phyloP scores from a whole-genome alignment of 2,888 invertebrate genomes.

The Anthophora plumipes region DNA sequence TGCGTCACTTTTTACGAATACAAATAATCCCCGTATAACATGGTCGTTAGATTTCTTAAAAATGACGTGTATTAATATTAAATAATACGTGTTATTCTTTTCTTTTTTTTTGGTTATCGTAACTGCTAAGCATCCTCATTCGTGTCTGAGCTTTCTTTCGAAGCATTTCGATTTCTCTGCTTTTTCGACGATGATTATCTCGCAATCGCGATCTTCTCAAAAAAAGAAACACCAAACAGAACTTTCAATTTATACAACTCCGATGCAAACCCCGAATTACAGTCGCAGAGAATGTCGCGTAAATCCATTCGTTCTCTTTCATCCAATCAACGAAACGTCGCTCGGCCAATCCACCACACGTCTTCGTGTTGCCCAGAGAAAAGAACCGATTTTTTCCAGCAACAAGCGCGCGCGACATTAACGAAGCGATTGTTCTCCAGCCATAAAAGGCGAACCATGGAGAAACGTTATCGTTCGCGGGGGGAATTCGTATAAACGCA shows the following conservation, averaged over 20 bases:
- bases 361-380: background rate
- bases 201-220: too few relatives aligned
- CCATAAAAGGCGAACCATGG: conserved; percentile 37
- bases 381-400: background rate
- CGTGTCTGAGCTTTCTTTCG: background rate
- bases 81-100: too few relatives aligned
- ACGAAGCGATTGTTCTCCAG: conserved; percentile 34
- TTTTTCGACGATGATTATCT: too few relatives aligned
- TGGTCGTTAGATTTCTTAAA: too few relatives aligned
- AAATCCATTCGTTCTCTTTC: background rate
- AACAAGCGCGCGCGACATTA: conserved; percentile 20
- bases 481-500: conserved; percentile 33
- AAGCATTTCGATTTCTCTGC: too few relatives aligned
- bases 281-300: too few relatives aligned
- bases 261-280: too few relatives aligned
- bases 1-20: background rate
- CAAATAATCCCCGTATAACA: background rate
- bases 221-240: too few relatives aligned
- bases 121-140: too few relatives aligned
- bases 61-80: too few relatives aligned
- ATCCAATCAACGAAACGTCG: background rate
- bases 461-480: conserved; percentile 33
- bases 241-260: too few relatives aligned
- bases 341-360: background rate
- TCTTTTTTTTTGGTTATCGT: too few relatives aligned